phyloP scores from a whole-genome alignment of 1,140 invertebrate species.

The Lepidurus packardi region DNA sequence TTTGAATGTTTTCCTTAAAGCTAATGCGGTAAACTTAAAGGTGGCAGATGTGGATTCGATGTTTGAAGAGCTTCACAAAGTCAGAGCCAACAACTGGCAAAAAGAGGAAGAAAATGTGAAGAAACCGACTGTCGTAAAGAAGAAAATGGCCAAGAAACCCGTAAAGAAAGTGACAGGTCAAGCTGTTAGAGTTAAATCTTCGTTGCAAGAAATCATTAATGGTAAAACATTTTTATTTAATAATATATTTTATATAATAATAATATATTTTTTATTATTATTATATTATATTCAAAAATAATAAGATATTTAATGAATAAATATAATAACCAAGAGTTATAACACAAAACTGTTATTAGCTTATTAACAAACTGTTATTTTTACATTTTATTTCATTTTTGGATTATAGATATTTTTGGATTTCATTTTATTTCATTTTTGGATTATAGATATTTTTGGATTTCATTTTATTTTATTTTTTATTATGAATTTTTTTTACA shows the following conservation, averaged over 20 bases:
- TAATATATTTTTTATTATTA: background rate
- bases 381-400: background rate
- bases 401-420: too few relatives aligned
- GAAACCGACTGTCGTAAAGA: background rate
- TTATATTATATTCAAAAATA: background rate
- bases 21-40: background rate
- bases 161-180: conserved; percentile 5
- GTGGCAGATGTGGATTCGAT: conserved; percentile 25
- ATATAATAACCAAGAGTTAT: background rate
- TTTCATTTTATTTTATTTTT: too few relatives aligned
- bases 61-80: conserved; percentile 14
- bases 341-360: background rate
- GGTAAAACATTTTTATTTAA: background rate
- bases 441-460: too few relatives aligned
- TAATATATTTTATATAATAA: background rate
- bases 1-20: background rate
- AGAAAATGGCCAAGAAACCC: background rate
- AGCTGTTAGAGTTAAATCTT: background rate
- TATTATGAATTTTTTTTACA: too few relatives aligned
- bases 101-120: background rate
- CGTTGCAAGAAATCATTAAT: background rate
- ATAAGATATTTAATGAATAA: background rate
- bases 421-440: too few relatives aligned
- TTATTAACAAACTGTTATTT: background rate
- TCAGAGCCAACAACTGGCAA: conserved; percentile 10